Conservation (phyloP, 2,113 vertebrate species). For the Pygoscelis antarcticus region DNA sequence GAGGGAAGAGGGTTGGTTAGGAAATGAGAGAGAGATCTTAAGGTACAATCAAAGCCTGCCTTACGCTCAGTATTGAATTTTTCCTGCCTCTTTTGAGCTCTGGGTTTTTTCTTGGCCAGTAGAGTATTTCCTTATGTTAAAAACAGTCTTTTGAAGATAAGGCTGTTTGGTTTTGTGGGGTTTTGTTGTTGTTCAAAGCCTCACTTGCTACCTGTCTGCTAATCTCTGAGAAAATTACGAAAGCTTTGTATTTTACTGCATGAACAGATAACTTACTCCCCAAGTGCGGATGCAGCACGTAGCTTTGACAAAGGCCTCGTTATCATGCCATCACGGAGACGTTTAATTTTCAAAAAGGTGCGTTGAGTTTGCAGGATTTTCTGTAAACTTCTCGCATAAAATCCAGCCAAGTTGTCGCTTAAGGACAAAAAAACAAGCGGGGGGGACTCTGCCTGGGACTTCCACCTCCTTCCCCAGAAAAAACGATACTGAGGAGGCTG, state of each 20-base stretch:
- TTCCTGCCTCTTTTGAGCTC: neutral
- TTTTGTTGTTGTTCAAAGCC: neutral
- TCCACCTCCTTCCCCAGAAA: neutral
- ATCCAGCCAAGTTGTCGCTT: accelerated
- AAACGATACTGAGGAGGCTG: accelerated
- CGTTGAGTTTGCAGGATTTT: neutral
- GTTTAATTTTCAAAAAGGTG: accelerated
- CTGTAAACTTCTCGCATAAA: neutral
- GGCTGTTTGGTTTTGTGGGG: neutral
- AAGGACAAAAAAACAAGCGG: accelerated
- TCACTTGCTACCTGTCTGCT: neutral
- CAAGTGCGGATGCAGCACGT: accelerated
- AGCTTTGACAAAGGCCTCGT: neutral
- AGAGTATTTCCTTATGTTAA: neutral
- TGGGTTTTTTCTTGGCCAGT: neutral
- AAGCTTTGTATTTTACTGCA: neutral
- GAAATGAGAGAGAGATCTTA: too few species aligned
- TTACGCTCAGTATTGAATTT: accelerated
- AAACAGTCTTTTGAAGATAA: accelerated
- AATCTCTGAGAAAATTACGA: neutral
- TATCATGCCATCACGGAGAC: accelerated
- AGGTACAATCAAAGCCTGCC: neutral
- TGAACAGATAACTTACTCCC: neutral
- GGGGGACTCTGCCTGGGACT: accelerated
- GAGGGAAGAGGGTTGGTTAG: neutral